These are phyloP conservation scores for Hapalemur alaotrensis DNA, from an alignment of 2,797 vertebrate genomes.

Conservation along the genomic window DNA sequence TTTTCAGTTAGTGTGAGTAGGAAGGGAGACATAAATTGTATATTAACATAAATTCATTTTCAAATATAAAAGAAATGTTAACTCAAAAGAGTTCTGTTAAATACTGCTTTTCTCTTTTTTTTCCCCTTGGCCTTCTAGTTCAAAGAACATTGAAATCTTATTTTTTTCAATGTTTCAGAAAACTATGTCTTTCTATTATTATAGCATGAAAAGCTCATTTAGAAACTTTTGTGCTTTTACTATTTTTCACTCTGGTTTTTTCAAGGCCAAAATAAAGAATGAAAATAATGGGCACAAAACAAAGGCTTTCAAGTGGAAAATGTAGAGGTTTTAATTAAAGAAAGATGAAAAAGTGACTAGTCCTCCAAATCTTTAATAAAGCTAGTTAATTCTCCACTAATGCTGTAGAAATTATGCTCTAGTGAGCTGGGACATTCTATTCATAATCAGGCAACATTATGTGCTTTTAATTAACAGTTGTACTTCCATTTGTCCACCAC, in stretches of 20 bases:
- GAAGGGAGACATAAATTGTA: not conserved
- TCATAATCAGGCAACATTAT: constrained; percentile 75
- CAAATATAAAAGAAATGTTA: constrained; percentile 9
- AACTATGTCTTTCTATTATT: constrained; percentile 25
- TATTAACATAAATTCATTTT: constrained; percentile 36
- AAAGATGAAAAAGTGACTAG: constrained; percentile 74
- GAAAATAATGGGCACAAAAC: constrained; percentile 71
- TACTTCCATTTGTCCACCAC: constrained; percentile 75
- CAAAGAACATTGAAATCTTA: not conserved
- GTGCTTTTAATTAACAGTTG: constrained; percentile 81
- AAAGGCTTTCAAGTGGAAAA: constrained; percentile 71
- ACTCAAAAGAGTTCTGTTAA: not conserved
- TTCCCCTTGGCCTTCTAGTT: not conserved
- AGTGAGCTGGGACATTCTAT: constrained; percentile 80
- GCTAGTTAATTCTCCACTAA: constrained; percentile 78
- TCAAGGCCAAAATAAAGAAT: not conserved
- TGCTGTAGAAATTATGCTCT: constrained; percentile 72
- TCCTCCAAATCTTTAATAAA: constrained; percentile 78
- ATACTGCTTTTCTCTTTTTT: not conserved
- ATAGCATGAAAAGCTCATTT: constrained; percentile 35
- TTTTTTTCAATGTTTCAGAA: constrained; percentile 14
- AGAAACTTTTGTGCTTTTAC: constrained; percentile 1
- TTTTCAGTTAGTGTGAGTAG: not conserved
- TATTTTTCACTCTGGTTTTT: constrained; percentile 4
- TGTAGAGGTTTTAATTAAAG: constrained; percentile 79